These are phyloP conservation scores for Leistus spinibarbis DNA, from an alignment of 2,888 invertebrate species.

Conservation along the genomic window DNA sequence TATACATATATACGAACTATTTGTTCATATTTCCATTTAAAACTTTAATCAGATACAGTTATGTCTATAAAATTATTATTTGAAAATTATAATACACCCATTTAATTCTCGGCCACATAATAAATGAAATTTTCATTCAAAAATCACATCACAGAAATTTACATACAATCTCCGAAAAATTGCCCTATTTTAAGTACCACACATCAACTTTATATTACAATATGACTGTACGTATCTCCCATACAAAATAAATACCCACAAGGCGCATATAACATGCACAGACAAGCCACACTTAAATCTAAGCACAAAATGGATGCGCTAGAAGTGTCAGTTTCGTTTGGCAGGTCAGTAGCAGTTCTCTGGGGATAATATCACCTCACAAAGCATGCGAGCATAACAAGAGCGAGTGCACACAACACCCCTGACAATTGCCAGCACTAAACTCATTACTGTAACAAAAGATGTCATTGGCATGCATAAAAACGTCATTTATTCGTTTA, in stretches of 20 bases:
- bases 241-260: constrained; percentile 8
- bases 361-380: background rate
- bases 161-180: constrained; percentile 19
- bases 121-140: constrained; percentile 8
- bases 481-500: constrained; percentile 54
- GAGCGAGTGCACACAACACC: constrained; percentile 50
- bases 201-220: constrained; percentile 20
- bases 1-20: too few species aligned
- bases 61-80: background rate
- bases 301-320: background rate
- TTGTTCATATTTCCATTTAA: background rate
- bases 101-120: background rate
- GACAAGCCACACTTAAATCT: background rate
- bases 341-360: background rate
- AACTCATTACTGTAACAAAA: constrained; percentile 59
- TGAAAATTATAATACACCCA: background rate
- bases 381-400: constrained; percentile 45
- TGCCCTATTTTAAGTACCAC: constrained; percentile 9
- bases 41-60: background rate
- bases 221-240: constrained; percentile 8
- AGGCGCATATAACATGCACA: background rate
- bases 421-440: constrained; percentile 56
- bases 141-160: background rate
- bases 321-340: background rate
- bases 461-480: constrained; percentile 59